phyloP scores from a whole-genome alignment of 2,888 invertebrate genomes.

The Galeopsomyia nigrocyanea region DNA sequence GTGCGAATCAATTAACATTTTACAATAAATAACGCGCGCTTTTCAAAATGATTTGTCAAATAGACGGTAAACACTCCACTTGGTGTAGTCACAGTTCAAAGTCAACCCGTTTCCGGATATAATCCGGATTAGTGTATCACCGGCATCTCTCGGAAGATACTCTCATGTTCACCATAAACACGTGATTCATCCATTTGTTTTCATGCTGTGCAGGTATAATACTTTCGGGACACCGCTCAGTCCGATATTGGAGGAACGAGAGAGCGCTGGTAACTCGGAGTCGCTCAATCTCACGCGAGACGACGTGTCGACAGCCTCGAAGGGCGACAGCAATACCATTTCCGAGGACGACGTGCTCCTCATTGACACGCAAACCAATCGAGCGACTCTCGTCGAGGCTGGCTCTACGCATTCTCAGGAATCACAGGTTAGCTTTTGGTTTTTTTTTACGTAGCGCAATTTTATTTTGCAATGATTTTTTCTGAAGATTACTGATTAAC shows the following conservation, averaged over 20 bases:
- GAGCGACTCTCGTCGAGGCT: conserved; percentile 68
- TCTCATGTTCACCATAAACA: conserved; percentile 32
- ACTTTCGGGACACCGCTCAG: conserved; percentile 73
- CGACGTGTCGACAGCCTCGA: conserved; percentile 62
- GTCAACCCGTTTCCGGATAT: too few species aligned
- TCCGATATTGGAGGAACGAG: conserved; percentile 75
- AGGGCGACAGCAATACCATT: conserved; percentile 53
- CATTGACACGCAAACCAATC: conserved; percentile 70
- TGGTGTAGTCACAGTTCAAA: too few species aligned
- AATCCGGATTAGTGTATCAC: too few species aligned
- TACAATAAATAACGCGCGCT: background rate
- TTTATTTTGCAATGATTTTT: background rate
- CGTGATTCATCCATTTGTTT: conserved; percentile 49
- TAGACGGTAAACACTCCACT: too few species aligned
- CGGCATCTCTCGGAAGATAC: too few species aligned
- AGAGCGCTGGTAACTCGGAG: conserved; percentile 65
- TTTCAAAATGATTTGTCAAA: too few species aligned
- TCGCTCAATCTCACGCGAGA: conserved; percentile 61
- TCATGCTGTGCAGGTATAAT: conserved; percentile 67
- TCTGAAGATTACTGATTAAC: background rate
- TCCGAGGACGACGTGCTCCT: conserved; percentile 68
- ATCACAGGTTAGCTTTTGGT: conserved; percentile 36
- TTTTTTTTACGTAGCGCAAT: background rate
- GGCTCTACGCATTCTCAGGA: conserved; percentile 34
- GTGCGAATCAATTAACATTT: background rate